These are phyloP conservation scores for Himalopsyche phryganea DNA, from an alignment of 1,140 invertebrate species.

Conservation along the genomic window DNA sequence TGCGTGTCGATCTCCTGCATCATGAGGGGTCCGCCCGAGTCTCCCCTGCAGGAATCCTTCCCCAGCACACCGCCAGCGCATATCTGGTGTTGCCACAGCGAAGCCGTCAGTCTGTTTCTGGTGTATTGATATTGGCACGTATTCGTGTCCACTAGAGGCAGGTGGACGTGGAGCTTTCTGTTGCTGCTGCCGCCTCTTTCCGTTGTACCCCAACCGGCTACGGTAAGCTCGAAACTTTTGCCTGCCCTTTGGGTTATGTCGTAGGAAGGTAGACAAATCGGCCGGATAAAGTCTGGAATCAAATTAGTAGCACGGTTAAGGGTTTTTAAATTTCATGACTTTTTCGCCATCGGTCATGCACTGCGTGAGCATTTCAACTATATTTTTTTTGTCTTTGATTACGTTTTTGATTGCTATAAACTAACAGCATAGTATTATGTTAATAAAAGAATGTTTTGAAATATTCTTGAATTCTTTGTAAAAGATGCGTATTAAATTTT, in stretches of 20 bases:
- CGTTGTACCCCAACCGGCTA: conserved; percentile 68
- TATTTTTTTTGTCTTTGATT: too few relatives aligned
- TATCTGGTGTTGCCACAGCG: conserved; percentile 15
- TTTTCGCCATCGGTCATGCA: too few relatives aligned
- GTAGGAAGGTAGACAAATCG: conserved; percentile 12
- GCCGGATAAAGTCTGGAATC: conserved; percentile 22
- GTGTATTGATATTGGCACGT: conserved; percentile 20
- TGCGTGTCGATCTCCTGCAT: conserved; percentile 50
- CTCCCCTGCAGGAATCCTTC: conserved; percentile 50
- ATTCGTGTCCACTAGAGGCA: conserved; percentile 32
- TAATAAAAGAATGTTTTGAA: too few relatives aligned
- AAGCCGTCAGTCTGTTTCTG: not conserved
- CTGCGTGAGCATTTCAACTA: too few relatives aligned
- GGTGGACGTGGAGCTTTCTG: conserved; percentile 37
- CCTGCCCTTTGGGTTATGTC: conserved; percentile 2
- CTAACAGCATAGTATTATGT: too few relatives aligned
- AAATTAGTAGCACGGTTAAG: not conserved
- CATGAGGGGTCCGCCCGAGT: conserved; percentile 59
- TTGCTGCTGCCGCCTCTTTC: conserved; percentile 43
- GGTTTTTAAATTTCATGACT: not conserved
- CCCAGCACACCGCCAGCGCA: conserved; percentile 63
- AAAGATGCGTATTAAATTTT: too few relatives aligned
- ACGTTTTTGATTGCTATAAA: too few relatives aligned
- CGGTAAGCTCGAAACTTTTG: conserved; percentile 43
- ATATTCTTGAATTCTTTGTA: too few relatives aligned